Evolutionary conservation across 2,113 vertebrate species (phyloP).

Genomic region (Pituophis catenifer): DNA sequence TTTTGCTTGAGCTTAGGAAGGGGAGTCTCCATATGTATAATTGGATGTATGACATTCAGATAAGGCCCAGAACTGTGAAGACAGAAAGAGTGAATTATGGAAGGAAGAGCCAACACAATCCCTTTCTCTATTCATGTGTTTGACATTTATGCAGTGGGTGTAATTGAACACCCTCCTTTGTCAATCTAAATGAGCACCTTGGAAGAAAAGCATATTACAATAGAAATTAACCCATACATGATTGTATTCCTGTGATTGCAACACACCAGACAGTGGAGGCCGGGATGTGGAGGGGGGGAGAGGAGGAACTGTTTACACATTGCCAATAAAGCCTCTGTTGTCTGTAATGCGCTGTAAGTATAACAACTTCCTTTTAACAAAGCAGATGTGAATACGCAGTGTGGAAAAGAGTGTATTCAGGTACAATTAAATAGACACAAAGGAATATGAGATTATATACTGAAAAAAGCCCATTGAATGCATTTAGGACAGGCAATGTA

Average conservation of each 20-base stretch:
- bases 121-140: not conserved
- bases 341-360: not conserved
- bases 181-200: not conserved
- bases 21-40: not conserved
- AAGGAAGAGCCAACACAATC: not conserved
- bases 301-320: not conserved
- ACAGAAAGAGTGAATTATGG: not conserved
- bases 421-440: slow-evolving; percentile 31
- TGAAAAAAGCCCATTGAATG: slow-evolving; percentile 15
- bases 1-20: not conserved
- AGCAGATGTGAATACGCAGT: not conserved
- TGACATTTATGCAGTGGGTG: not conserved
- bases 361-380: not conserved
- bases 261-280: not conserved
- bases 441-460: slow-evolving; percentile 6
- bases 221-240: not conserved
- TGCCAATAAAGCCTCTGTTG: not conserved
- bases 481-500: not conserved
- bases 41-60: not conserved
- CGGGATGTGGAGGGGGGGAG: not conserved
- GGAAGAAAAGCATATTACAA: not conserved
- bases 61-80: not conserved
- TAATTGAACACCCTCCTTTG: not conserved
- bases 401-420: not conserved
- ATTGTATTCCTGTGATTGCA: not conserved